Conservation (phyloP, 2,888 invertebrate genomes). For the Cephus sareptanus region DNA sequence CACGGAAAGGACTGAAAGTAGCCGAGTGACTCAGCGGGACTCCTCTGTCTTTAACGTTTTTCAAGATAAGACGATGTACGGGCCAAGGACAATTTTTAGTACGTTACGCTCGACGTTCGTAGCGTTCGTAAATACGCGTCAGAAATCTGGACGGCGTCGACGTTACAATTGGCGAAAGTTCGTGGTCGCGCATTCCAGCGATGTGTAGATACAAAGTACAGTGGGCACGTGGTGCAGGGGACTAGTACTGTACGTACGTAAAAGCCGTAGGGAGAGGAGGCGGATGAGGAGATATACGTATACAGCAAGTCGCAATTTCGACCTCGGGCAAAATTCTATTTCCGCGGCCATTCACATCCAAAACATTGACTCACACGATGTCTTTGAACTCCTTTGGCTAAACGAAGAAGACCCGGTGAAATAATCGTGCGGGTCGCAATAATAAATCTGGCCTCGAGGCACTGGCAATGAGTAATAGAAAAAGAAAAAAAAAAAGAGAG, state of each 20-base stretch:
- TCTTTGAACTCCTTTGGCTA: slow-evolving; percentile 60
- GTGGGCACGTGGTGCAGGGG: not conserved
- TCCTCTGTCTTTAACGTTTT: too few relatives aligned
- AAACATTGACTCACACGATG: slow-evolving; percentile 59
- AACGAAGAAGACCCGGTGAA: slow-evolving; percentile 49
- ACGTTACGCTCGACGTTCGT: too few relatives aligned
- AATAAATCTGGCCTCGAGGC: slow-evolving; percentile 35
- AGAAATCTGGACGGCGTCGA: too few relatives aligned
- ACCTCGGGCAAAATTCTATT: slow-evolving; percentile 45
- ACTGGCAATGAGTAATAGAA: slow-evolving; percentile 12
- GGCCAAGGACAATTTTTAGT: too few relatives aligned
- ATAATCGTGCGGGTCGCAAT: slow-evolving; percentile 36
- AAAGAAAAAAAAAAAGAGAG: not conserved
- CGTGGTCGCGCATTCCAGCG: not conserved
- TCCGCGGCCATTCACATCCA: slow-evolving; percentile 58
- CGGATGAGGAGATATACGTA: not conserved
- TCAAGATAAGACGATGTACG: too few relatives aligned
- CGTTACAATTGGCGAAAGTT: too few relatives aligned
- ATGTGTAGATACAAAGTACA: not conserved
- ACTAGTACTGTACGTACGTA: not conserved
- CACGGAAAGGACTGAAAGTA: too few relatives aligned
- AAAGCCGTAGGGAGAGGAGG: not conserved
- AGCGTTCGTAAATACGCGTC: too few relatives aligned
- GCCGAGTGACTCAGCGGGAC: too few relatives aligned
- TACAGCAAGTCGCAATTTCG: slow-evolving; percentile 4